Percentiles rank a stretch among this genome's conserved stretches.
Conservation (phyloP, 2,113 vertebrate species). For the Zapornia atra region DNA sequence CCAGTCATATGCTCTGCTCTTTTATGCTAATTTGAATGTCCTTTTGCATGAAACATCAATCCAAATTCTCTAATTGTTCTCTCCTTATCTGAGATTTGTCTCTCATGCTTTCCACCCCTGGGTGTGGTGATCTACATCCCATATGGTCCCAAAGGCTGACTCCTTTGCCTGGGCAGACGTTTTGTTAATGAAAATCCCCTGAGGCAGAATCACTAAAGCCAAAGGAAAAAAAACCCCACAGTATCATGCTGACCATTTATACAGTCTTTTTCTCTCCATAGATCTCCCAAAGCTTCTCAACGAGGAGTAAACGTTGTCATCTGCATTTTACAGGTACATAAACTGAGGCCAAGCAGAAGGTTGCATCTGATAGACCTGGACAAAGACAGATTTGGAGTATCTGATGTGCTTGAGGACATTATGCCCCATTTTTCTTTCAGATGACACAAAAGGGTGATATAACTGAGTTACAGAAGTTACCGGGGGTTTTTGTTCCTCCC, state of each 20-base stretch:
- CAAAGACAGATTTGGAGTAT: not conserved
- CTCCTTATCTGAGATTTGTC: constrained; percentile 40
- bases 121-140: constrained; percentile 41
- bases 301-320: not conserved
- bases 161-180: not conserved
- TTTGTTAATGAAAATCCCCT: constrained; percentile 14
- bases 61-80: constrained; percentile 51
- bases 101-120: constrained; percentile 13
- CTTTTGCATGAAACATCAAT: constrained; percentile 30
- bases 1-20: not conserved
- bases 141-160: not conserved
- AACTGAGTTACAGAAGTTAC: not conserved
- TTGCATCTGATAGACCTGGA: not conserved
- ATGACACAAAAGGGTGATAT: not conserved
- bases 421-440: not conserved
- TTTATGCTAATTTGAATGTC: constrained; percentile 30
- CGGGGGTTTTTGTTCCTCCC: not conserved
- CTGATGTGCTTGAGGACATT: not conserved
- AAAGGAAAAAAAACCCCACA: not conserved
- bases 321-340: not conserved
- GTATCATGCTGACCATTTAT: not conserved
- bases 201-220: not conserved
- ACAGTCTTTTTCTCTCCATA: not conserved
- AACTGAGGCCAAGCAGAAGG: not conserved
- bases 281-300: not conserved